Evolutionary conservation across 2,888 invertebrate genomes (phyloP), one percentile per base, ranked within the genome.

Genomic region (Luffia ferchaultella): DNA sequence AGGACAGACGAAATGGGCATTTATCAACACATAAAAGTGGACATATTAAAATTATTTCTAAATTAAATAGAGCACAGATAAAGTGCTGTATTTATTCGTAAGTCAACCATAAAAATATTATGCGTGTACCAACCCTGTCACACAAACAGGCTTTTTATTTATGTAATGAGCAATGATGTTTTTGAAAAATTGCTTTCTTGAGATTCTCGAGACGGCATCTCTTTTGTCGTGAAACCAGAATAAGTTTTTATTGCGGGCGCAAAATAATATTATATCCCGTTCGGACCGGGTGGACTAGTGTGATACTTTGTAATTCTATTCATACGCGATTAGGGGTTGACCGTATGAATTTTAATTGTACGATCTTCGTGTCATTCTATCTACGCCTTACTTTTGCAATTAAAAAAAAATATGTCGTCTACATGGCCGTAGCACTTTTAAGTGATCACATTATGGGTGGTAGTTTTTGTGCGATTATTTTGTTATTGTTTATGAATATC

Each of bases 101-200:
- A n/a, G n/a, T n/a, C n/a, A n/a, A n/a, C n/a, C n/a, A n/a, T n/a
- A n/a, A n/a, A n/a, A n/a, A n/a, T n/a, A n/a, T n/a, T n/a, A n/a
- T n/a, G n/a, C n/a, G n/a, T 30, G 12, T 30, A 30, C 30, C 30
- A 30, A 12, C 30, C 30, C 30, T 30, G 30, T 7, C 12, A 3
- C 30, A 7, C 30, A 30, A 30, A 30, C 68, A 65, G 18, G 60
- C 54, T 50, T 59, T 74, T 79, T 80, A 82, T 83, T 82, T 83
- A 83, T 70, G 80, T 77, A 74, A 77, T 80, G 82, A 83, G 76
- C 80, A 82, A 83, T 82, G 83, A 80, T 61, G 76, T 76, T 76
- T 80, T 73, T 77, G 80, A 80, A 74, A 79, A 80, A 79, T 79
- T 70, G 73, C 73, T 70, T 70, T n/a, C n/a, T n/a, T n/a, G 64